These are phyloP conservation scores for Luffia ferchaultella DNA, from an alignment of 2,888 invertebrate genomes.

Conservation along the genomic window DNA sequence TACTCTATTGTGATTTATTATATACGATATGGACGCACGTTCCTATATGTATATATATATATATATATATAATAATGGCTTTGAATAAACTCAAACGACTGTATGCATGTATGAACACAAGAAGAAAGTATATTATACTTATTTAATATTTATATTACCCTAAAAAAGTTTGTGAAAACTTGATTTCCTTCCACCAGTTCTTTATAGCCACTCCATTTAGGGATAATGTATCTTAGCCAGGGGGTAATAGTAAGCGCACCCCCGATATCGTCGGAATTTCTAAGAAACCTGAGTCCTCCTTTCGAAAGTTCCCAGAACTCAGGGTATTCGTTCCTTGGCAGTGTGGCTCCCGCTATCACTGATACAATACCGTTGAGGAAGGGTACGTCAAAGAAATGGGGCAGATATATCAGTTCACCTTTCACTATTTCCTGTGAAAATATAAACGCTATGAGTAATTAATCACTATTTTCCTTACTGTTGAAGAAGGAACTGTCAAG, in stretches of 20 bases:
- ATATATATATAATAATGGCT: no score
- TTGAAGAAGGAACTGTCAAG: no score
- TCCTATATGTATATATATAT: no score
- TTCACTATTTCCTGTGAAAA: conserved; percentile 43
- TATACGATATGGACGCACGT: no score
- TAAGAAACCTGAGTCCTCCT: conserved; percentile 60
- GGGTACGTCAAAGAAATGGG: conserved; percentile 60
- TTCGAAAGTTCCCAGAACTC: conserved; percentile 42
- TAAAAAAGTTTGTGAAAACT: conserved; percentile 55
- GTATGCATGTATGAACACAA: no score
- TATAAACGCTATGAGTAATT: no score
- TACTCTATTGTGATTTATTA: no score
- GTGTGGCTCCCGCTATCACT: conserved; percentile 56
- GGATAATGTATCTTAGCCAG: conserved; percentile 68
- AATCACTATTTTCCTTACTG: no score
- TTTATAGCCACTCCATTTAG: conserved; percentile 64
- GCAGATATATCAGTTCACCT: conserved; percentile 48
- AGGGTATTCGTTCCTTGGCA: conserved; percentile 59
- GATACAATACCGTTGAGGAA: conserved; percentile 65
- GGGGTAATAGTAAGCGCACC: conserved; percentile 64
- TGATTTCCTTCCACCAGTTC: conserved; percentile 49
- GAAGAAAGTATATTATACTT: no score
- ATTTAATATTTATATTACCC: no score
- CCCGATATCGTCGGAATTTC: conserved; percentile 66
- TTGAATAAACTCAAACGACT: no score